These are phyloP conservation scores for Chrysopa pallens DNA, from an alignment of 1,140 invertebrate species.

Conservation along the genomic window DNA sequence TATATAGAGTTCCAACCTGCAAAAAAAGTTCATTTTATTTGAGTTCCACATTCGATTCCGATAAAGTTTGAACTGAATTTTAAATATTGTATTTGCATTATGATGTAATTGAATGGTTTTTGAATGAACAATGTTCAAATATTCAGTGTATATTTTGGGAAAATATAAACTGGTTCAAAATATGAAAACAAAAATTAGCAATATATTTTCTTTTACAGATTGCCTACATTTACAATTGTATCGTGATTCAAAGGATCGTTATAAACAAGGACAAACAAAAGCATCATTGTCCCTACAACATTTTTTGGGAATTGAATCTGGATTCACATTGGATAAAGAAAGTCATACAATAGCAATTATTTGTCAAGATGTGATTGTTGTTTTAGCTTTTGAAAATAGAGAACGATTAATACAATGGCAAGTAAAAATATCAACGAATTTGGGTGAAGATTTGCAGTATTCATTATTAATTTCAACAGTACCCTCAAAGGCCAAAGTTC, in stretches of 20 bases:
- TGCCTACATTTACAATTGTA: conserved; percentile 79
- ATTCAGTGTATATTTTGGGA: too few relatives aligned
- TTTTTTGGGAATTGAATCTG: conserved; percentile 70
- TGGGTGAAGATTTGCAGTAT: conserved; percentile 69
- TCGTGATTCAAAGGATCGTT: conserved; percentile 72
- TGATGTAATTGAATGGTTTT: too few relatives aligned
- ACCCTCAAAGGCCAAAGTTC: conserved; percentile 47
- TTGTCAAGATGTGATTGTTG: conserved; percentile 74
- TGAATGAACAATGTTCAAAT: too few relatives aligned
- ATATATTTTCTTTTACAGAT: conserved; percentile 45
- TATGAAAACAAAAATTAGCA: too few relatives aligned
- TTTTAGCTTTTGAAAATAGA: conserved; percentile 73
- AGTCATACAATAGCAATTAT: conserved; percentile 79
- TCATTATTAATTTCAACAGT: conserved; percentile 59
- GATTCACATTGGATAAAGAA: conserved; percentile 81
- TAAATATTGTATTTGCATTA: too few relatives aligned
- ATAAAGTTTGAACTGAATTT: too few relatives aligned
- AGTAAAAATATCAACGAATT: conserved; percentile 56
- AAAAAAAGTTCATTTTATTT: too few relatives aligned
- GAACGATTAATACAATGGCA: conserved; percentile 83
- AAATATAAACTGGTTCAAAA: too few relatives aligned
- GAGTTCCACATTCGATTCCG: too few relatives aligned
- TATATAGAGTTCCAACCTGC: too few relatives aligned
- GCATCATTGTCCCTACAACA: conserved; percentile 69
- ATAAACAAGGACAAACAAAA: conserved; percentile 75